These are phyloP conservation scores for Ptyas mucosa DNA, from an alignment of 2,113 vertebrate species.

Conservation along the genomic window DNA sequence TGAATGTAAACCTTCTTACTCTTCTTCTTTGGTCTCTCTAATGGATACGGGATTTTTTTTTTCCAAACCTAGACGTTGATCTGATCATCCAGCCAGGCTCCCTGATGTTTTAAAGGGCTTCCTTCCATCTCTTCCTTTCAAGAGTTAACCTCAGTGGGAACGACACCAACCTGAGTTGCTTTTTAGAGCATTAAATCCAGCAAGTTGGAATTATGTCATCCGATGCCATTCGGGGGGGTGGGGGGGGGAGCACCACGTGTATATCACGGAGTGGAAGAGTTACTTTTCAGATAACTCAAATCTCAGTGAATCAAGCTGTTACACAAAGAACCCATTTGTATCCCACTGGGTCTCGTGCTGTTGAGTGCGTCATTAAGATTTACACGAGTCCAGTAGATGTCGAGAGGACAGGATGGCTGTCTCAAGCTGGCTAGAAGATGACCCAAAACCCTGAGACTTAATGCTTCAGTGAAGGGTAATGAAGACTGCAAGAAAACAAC, in stretches of 20 bases:
- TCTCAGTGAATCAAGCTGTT: conserved; percentile 68
- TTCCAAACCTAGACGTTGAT: neutral
- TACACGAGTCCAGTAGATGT: conserved; percentile 50
- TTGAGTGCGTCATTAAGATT: conserved; percentile 68
- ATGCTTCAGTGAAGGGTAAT: conserved; percentile 51
- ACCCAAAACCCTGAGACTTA: conserved; percentile 30
- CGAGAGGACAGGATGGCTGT: conserved; percentile 32
- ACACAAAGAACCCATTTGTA: conserved; percentile 90
- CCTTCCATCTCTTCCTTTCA: conserved; percentile 76
- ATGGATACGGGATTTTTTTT: conserved; percentile 43
- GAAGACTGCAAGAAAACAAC: neutral
- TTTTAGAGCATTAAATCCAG: conserved; percentile 88
- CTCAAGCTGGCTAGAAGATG: conserved; percentile 23
- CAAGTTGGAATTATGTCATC: conserved; percentile 66
- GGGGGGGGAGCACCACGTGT: conserved; percentile 63
- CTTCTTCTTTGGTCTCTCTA: conserved; percentile 49
- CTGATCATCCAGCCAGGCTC: too few species aligned
- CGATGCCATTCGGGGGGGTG: conserved; percentile 64
- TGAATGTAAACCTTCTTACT: conserved; percentile 43
- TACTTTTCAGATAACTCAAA: conserved; percentile 68
- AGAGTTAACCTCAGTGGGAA: conserved; percentile 83
- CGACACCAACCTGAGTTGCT: conserved; percentile 69
- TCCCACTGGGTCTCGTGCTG: conserved; percentile 68
- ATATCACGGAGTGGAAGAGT: conserved; percentile 71
- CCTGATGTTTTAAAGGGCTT: too few species aligned